A percentile compares a stretch with the other conserved stretches of the same genome.
These are phyloP conservation scores for Phalacrocorax pelagicus DNA, from an alignment of 2,113 vertebrate genomes.

Conservation along the genomic window DNA sequence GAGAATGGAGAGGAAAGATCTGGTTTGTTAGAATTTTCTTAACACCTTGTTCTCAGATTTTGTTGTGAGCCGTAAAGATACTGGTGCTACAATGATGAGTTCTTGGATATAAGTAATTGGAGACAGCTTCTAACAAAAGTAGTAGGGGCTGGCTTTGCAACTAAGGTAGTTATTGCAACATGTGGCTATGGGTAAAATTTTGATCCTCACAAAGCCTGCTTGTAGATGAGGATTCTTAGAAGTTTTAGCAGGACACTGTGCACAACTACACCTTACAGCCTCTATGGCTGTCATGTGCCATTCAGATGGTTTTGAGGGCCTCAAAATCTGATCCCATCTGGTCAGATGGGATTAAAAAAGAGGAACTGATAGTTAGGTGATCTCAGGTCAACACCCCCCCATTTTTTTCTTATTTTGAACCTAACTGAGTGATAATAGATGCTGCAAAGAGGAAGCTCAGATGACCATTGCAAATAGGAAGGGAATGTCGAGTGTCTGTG, in stretches of 20 bases:
- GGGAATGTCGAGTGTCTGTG: not conserved
- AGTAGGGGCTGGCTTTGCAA: not conserved
- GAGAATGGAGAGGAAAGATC: not conserved
- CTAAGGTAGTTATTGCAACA: not conserved
- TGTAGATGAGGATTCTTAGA: not conserved
- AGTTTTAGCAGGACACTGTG: not conserved
- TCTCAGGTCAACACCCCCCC: rapidly evolving
- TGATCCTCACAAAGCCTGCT: not conserved
- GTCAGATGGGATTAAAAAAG: not conserved
- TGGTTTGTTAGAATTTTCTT: not conserved
- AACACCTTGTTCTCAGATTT: not conserved
- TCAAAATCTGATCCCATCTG: not conserved
- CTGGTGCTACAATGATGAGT: not conserved
- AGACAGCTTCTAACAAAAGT: not conserved
- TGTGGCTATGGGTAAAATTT: not conserved
- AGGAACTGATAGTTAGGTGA: not conserved
- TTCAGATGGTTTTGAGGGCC: not conserved
- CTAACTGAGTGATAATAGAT: not conserved
- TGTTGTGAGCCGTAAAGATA: not conserved
- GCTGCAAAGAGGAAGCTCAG: not conserved
- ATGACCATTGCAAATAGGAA: not conserved
- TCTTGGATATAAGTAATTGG: not conserved
- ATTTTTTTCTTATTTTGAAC: not conserved
- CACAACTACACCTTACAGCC: not conserved
- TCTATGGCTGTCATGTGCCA: not conserved